Evolutionary conservation across 1,140 invertebrate genomes (phyloP).

Genomic region (Euglossa dilemma): DNA sequence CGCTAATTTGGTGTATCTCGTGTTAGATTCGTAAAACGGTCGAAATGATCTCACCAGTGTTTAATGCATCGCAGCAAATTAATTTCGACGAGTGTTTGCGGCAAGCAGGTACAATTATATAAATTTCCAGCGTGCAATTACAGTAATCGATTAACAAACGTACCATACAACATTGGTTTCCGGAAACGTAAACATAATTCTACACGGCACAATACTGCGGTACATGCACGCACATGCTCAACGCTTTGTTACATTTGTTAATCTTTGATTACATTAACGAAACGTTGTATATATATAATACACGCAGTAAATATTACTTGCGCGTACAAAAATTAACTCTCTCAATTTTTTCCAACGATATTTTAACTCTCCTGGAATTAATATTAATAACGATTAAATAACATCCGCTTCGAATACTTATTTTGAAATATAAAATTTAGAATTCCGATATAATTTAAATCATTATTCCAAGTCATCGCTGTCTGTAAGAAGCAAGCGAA

Average conservation of each 20-base stretch:
- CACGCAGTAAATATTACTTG: not conserved
- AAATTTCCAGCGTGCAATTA: conserved; percentile 46
- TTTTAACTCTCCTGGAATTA: too few species aligned
- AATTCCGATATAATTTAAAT: too few species aligned
- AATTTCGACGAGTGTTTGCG: conserved; percentile 46
- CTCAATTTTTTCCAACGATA: too few species aligned
- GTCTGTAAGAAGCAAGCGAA: too few species aligned
- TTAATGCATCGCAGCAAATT: conserved; percentile 39
- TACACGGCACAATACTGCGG: not conserved
- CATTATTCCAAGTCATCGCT: too few species aligned
- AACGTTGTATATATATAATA: not conserved
- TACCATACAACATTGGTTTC: conserved; percentile 45
- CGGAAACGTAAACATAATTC: conserved; percentile 45
- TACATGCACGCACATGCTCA: not conserved
- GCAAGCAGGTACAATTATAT: conserved; percentile 41
- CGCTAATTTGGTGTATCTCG: not conserved
- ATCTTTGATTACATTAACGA: not conserved
- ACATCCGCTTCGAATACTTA: too few species aligned
- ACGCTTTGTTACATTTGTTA: conserved; percentile 13
- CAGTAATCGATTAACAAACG: conserved; percentile 54
- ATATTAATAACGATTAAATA: too few species aligned
- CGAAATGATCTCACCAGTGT: conserved; percentile 20
- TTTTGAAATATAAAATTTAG: too few species aligned
- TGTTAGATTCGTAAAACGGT: conserved; percentile 8
- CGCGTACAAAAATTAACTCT: too few species aligned